A percentile compares a stretch with the other conserved stretches of the same genome.
These are phyloP conservation scores for Sympetrum striolatum DNA, from an alignment of 2,888 invertebrate genomes.

Conservation along the genomic window DNA sequence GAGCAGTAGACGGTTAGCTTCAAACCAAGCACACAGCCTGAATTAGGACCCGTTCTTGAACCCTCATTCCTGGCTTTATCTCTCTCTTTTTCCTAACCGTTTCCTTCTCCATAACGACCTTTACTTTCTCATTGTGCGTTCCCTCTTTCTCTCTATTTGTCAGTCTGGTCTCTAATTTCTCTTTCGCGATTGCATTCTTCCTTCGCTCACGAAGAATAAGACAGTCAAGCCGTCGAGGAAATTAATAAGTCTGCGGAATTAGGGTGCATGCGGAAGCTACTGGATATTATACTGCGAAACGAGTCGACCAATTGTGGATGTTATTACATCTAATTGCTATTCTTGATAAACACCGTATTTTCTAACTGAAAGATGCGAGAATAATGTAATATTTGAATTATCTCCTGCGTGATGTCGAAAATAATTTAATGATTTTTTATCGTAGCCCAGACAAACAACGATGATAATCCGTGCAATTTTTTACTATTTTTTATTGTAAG, in stretches of 20 bases:
- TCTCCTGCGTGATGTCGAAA: no score
- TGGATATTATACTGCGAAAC: no score
- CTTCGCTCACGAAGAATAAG: background rate
- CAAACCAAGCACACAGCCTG: background rate
- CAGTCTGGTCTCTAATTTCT: background rate
- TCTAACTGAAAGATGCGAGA: no score
- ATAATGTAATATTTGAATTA: no score
- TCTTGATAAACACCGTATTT: no score
- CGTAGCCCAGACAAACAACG: no score
- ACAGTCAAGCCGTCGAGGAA: background rate
- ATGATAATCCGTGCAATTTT: no score
- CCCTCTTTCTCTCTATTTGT: background rate
- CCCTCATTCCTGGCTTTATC: background rate
- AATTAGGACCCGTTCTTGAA: background rate
- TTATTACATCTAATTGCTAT: no score
- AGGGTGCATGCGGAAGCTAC: no score
- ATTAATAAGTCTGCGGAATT: background rate
- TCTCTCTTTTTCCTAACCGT: background rate
- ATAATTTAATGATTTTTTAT: no score
- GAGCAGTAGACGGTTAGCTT: background rate
- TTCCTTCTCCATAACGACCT: background rate
- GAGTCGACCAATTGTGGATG: no score
- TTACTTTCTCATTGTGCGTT: background rate
- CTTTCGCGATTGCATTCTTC: background rate
- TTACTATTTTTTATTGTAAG: no score